Percentiles rank a stretch among this genome's conserved stretches.
Conservation (phyloP, 1,140 invertebrate genomes). For the Eumeta japonica region DNA sequence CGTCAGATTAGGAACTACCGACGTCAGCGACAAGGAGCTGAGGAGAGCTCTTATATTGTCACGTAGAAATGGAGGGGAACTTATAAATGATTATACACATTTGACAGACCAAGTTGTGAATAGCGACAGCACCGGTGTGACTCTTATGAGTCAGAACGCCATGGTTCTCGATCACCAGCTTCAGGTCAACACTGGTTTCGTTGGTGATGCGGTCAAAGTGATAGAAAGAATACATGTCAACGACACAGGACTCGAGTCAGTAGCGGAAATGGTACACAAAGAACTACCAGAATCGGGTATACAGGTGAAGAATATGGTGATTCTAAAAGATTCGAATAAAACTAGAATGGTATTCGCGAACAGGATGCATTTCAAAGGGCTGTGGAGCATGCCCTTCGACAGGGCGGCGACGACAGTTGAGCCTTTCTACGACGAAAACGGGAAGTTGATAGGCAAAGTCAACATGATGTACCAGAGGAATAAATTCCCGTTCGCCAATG, state of each 20-base stretch:
- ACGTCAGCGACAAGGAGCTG: slow-evolving; percentile 22
- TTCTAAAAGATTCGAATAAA: slow-evolving; percentile 49
- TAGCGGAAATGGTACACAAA: slow-evolving; percentile 24
- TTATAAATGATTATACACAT: slow-evolving; percentile 31
- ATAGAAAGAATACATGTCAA: slow-evolving; percentile 26
- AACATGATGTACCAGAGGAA: slow-evolving; percentile 63
- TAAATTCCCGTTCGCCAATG: slow-evolving; percentile 49
- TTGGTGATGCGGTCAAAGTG: slow-evolving; percentile 31
- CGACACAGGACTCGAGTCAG: slow-evolving; percentile 33
- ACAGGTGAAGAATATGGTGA: slow-evolving; percentile 36
- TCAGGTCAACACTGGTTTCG: slow-evolving; percentile 23
- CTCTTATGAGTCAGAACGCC: slow-evolving; percentile 35
- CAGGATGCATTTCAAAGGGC: slow-evolving; percentile 79
- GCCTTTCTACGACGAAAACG: slow-evolving; percentile 58
- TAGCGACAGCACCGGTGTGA: slow-evolving; percentile 24
- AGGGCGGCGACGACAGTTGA: slow-evolving; percentile 57
- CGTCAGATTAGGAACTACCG: slow-evolving; percentile 32
- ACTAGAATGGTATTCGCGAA: slow-evolving; percentile 74
- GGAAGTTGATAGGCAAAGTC: slow-evolving; percentile 49
- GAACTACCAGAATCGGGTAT: slow-evolving; percentile 33
- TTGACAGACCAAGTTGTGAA: slow-evolving; percentile 28
- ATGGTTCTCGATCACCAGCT: slow-evolving; percentile 40
- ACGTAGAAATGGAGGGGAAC: slow-evolving; percentile 14
- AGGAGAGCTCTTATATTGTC: slow-evolving; percentile 30
- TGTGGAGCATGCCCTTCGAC: slow-evolving; percentile 73